Evolutionary conservation across 2,888 invertebrate genomes (phyloP), one percentile per base, ranked within the genome.

Genomic region (Geotrupes spiniger): DNA sequence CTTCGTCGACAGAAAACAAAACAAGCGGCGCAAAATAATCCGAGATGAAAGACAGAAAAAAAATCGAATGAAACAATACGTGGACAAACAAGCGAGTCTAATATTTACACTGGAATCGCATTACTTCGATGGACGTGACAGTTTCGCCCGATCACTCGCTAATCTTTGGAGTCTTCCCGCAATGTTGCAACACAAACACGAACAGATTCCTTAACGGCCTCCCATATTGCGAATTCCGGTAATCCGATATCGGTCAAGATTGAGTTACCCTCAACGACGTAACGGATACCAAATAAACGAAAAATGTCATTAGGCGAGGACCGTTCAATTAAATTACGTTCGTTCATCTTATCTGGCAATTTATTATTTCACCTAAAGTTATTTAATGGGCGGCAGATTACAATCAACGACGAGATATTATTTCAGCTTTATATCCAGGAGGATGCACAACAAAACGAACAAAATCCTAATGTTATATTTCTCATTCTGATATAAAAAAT

Each of bases 201-300:
- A 64, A 66, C 68, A 69, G 65, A 69, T 68, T 70, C 65, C 62
- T 65, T 63, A 63, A 66, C 63, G 63, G 60, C 60, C 57, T 56
- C 54, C 63, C 66, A 66, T 68, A 69, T 71, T 68, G 67, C 63
- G 68, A 69, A 69, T 69, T 66, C 66, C 67, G 58, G 69, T 70
- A 71, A 71, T 71, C 68, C 66, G 68, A 70, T 70, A 68, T 68
- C 55, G 53, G 61, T 49, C 54, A 51, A 62, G 66, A 71, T 70
- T 67, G 69, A 69, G 70, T 70, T 70, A 69, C 66, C 64, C 61
- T 61, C 57, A 53, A 58, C 56, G 58, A 54, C 56, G 64, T 59
- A 63, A 63, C 65, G 63, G 63, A 64, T 59, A 63, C 64, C 66
- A 63, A 66, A 67, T 68, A 69, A 66, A 68, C 68, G 68, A 68